These are phyloP conservation scores for Zaprionus kolodkinae DNA, from an alignment of 1,140 invertebrate species.

Conservation along the genomic window DNA sequence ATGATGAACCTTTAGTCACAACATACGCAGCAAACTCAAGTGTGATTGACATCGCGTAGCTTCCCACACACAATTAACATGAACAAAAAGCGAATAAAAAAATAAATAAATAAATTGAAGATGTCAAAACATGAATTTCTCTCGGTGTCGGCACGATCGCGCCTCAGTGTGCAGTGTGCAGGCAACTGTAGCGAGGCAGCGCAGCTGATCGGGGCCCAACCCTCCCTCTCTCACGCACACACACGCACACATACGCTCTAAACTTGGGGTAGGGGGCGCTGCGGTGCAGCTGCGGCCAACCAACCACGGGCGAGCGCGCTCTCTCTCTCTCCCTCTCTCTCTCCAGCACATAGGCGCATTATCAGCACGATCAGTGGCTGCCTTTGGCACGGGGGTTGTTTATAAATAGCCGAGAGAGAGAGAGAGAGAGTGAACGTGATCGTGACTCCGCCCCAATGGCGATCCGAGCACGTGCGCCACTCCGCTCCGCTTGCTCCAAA, in stretches of 20 bases:
- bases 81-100: not conserved
- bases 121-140: conserved; percentile 4
- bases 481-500: conserved; percentile 35
- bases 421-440: not conserved
- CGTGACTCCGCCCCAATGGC: conserved; percentile 18
- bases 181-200: conserved; percentile 30
- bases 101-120: conserved; percentile 5
- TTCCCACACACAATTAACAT: not conserved
- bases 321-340: not conserved
- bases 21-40: not conserved
- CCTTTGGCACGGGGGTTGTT: conserved; percentile 55
- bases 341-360: conserved; percentile 1
- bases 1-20: too few relatives aligned
- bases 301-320: conserved; percentile 25
- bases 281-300: conserved; percentile 10
- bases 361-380: conserved; percentile 35
- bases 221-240: conserved; percentile 10
- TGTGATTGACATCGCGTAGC: conserved; percentile 1
- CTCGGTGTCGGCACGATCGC: not conserved
- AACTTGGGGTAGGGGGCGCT: conserved; percentile 25
- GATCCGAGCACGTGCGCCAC: conserved; percentile 14
- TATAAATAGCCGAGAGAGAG: conserved; percentile 57
- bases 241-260: not conserved
- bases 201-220: conserved; percentile 28
- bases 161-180: conserved; percentile 14